phyloP scores from a whole-genome alignment of 2,888 invertebrate genomes.

The Tetanocera ferruginea region DNA sequence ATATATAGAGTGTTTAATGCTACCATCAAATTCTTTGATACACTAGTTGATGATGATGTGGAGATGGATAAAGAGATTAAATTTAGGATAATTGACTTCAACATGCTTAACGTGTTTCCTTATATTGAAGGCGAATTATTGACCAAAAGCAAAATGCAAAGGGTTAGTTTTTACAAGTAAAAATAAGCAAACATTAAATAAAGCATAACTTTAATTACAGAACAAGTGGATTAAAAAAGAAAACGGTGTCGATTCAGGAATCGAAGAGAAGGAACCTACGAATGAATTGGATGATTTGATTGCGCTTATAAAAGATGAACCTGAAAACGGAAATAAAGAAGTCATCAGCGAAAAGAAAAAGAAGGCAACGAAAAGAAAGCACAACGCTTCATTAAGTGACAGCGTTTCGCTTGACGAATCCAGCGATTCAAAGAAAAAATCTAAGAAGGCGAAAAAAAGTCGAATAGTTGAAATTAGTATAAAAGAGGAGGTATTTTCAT shows the following conservation, averaged over 20 bases:
- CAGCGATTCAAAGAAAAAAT: slow-evolving; percentile 5
- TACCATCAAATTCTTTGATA: slow-evolving; percentile 71
- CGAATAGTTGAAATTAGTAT: background rate
- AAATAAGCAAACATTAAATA: background rate
- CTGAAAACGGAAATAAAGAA: slow-evolving; percentile 31
- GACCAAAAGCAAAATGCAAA: slow-evolving; percentile 14
- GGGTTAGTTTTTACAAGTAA: background rate
- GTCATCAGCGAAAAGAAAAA: slow-evolving; percentile 44
- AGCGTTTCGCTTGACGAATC: background rate
- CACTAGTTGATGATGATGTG: slow-evolving; percentile 52
- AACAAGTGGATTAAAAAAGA: background rate
- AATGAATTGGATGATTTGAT: slow-evolving; percentile 57
- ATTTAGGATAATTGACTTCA: slow-evolving; percentile 65
- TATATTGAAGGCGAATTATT: slow-evolving; percentile 67
- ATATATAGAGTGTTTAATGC: slow-evolving; percentile 78
- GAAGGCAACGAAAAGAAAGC: slow-evolving; percentile 41
- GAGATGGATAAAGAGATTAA: slow-evolving; percentile 69
- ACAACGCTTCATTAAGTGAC: background rate
- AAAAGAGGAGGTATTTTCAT: background rate
- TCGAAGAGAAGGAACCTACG: slow-evolving; percentile 48
- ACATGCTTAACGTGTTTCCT: slow-evolving; percentile 63
- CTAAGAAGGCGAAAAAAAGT: slow-evolving; percentile 1
- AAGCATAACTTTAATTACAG: background rate
- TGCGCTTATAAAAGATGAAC: slow-evolving; percentile 55
- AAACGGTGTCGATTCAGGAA: slow-evolving; percentile 46